These are phyloP conservation scores for Apocheima hispidaria DNA, from an alignment of 2,888 invertebrate species.

Conservation along the genomic window DNA sequence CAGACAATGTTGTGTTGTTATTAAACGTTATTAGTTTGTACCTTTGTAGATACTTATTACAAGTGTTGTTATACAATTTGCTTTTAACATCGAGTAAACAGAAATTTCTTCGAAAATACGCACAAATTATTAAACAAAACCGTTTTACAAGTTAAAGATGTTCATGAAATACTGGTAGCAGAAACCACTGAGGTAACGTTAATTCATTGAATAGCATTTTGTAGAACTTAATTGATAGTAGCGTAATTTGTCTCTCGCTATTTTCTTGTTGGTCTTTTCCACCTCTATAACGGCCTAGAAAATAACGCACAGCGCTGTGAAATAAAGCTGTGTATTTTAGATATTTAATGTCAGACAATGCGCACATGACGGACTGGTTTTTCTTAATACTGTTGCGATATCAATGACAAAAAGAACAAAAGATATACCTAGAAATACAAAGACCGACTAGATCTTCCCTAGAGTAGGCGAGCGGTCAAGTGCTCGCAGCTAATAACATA, in stretches of 20 bases:
- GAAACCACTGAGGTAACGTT: constrained; percentile 37
- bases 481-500: constrained; percentile 13
- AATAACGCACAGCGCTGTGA: constrained; percentile 2
- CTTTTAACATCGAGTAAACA: neutral
- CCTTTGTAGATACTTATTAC: neutral
- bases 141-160: no score
- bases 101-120: neutral
- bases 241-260: constrained; percentile 49
- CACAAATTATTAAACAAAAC: neutral
- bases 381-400: neutral
- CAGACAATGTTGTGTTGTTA: neutral
- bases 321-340: constrained; percentile 4
- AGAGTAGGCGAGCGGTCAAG: neutral
- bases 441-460: neutral
- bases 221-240: constrained; percentile 50
- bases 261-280: constrained; percentile 44
- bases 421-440: neutral
- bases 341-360: neutral
- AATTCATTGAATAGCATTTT: constrained; percentile 49
- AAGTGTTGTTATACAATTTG: neutral
- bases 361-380: neutral
- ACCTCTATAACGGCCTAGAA: neutral
- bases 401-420: neutral
- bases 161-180: neutral
- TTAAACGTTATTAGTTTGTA: neutral